Evolutionary conservation across 2,888 invertebrate genomes (phyloP), one percentile per base, ranked within the genome.

Genomic region (Macroteleia sp.): DNA sequence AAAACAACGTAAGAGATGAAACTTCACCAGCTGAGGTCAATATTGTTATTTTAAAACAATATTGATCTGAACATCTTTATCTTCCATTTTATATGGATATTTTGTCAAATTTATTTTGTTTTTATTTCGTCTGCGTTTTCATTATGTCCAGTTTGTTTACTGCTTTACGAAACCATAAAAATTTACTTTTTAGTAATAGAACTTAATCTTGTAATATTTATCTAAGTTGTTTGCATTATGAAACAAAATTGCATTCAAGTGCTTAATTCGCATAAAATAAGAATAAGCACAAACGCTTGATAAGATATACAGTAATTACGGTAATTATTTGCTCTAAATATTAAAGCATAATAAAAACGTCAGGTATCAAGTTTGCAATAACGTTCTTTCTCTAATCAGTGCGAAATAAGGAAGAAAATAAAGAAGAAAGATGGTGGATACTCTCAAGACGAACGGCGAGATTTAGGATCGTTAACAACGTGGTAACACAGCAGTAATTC

Each of bases 401-500:
- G 71, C 59, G 34, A 67, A 77, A 73, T 69, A 62, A 54, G 46
- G 59, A 67, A 54, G 74, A 70, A 78, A 69, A 70, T 78, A 74
- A 62, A 74, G 74, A 74, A 74, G 74, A 78, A 66, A 52, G 64
- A 78, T 74, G 54, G 74, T 42, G 44, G 69, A 48, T 52, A 61
- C 78, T 79, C 56, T 61, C 78, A 75, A 79, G 78, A 71, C 69
- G 74, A 79, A 75, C 70, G 75, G 56, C 61, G 71, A 80, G 79
- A 79, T 80, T 82, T 79, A 75, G 74, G 82, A 80, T 80, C 79
- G 80, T 82, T 79, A 76, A 74, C 74, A 78, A 74, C 74, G 77
- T 76, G 78, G 78, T 80, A 78, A 80, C 78, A 70, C 73, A 69
- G 74, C 73, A 79, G 81, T 82, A 81, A 84, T 85, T 86, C 82